phyloP scores from a whole-genome alignment of 2,113 vertebrate species.

The Motacilla tschutschensis region DNA sequence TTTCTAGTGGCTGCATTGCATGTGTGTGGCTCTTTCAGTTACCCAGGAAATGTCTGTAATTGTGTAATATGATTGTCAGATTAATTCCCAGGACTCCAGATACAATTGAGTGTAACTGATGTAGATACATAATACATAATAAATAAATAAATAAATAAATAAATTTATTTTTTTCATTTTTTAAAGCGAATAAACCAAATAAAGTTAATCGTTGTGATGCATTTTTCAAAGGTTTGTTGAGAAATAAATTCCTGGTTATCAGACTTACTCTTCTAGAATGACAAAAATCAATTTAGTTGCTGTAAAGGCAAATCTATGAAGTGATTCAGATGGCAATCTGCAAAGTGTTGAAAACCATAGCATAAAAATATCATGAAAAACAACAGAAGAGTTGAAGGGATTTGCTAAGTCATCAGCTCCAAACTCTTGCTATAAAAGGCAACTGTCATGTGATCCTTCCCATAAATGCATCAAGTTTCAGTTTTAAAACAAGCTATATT shows the following conservation, averaged over 20 bases:
- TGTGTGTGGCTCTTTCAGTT: not conserved
- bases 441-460: not conserved
- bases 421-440: constrained; percentile 1
- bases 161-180: not conserved
- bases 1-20: not conserved
- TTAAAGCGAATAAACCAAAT: not conserved
- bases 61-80: not conserved
- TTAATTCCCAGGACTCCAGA: not conserved
- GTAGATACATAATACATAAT: not conserved
- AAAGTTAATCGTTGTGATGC: not conserved
- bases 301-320: constrained; percentile 27
- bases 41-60: not conserved
- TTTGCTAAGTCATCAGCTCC: constrained; percentile 36
- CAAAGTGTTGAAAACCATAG: constrained; percentile 37
- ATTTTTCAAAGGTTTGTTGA: not conserved
- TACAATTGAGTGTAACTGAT: not conserved
- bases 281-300: constrained; percentile 12
- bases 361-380: constrained; percentile 30
- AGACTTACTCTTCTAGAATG: not conserved
- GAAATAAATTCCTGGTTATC: not conserved
- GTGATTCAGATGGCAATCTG: constrained; percentile 33
- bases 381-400: not conserved
- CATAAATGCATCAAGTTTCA: not conserved
- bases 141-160: not conserved
- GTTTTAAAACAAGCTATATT: not conserved